Evolutionary conservation across 92 coral and sea anemone species (phyloP).

Genomic region (Epizoanthus scotinus): DNA sequence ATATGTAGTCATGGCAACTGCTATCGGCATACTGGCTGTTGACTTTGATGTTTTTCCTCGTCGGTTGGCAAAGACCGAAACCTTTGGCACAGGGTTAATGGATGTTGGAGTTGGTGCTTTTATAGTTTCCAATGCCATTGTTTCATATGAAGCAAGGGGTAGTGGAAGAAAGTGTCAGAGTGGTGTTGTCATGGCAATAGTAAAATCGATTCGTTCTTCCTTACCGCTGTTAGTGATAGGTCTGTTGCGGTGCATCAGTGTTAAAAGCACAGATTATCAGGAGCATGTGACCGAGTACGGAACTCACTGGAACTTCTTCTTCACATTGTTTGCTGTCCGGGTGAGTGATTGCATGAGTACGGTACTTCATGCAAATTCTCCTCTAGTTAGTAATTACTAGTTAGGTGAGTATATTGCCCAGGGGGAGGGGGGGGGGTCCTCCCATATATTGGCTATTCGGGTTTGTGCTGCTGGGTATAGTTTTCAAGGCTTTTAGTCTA

Average conservation of each 20-base stretch:
- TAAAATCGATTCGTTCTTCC: slow-evolving; percentile 70
- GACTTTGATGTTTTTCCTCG: slow-evolving; percentile 89
- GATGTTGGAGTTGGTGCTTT: slow-evolving; percentile 98
- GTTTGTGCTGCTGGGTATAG: too few relatives aligned
- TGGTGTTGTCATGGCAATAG: slow-evolving; percentile 24
- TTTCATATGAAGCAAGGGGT: slow-evolving; percentile 85
- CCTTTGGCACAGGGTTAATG: slow-evolving; percentile 94
- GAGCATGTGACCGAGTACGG: slow-evolving; percentile 97
- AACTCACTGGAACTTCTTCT: slow-evolving; percentile 95
- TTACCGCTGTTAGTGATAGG: slow-evolving; percentile 87
- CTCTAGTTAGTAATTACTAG: neutral
- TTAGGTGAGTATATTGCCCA: too few relatives aligned
- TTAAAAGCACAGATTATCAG: slow-evolving; percentile 93
- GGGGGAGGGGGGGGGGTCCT: too few relatives aligned
- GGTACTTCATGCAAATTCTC: too few relatives aligned
- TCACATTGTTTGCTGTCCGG: slow-evolving; percentile 82
- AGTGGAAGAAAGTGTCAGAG: neutral
- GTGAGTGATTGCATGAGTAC: slow-evolving; percentile 53
- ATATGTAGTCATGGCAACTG: slow-evolving; percentile 87
- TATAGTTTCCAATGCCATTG: slow-evolving; percentile 88
- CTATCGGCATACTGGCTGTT: slow-evolving; percentile 87
- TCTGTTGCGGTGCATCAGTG: slow-evolving; percentile 63
- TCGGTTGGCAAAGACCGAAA: slow-evolving; percentile 94
- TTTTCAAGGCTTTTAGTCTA: too few relatives aligned
- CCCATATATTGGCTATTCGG: too few relatives aligned